Evolutionary conservation across 2,888 invertebrate species (phyloP).

Genomic region (Blastobasis adustella): DNA sequence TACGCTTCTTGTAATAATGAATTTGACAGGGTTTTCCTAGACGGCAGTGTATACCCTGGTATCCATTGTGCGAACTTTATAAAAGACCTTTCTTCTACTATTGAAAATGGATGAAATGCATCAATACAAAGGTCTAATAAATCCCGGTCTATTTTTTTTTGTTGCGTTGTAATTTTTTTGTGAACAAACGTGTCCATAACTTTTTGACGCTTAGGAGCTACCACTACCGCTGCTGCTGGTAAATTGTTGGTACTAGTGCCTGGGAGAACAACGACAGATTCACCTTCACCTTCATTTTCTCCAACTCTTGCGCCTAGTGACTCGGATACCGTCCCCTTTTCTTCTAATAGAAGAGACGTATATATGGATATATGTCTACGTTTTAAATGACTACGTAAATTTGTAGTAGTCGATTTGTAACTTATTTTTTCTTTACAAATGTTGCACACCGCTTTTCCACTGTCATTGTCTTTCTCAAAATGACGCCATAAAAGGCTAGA

Average conservation of each 20-base stretch:
- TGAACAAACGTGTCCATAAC: background rate
- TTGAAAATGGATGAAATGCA: constrained; percentile 7
- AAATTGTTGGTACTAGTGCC: background rate
- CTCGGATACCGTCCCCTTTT: background rate
- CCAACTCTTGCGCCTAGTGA: background rate
- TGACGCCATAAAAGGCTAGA: background rate
- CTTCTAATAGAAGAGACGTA: background rate
- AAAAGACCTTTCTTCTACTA: constrained; percentile 11
- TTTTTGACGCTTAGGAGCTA: too few species aligned
- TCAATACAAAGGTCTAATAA: too few species aligned
- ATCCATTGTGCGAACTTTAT: constrained; percentile 8
- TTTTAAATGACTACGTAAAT: background rate
- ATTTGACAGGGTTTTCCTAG: constrained; percentile 8
- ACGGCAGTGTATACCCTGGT: constrained; percentile 10
- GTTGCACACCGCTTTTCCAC: background rate
- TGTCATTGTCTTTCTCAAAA: background rate
- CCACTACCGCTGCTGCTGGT: too few species aligned
- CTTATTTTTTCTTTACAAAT: background rate
- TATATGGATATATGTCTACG: background rate
- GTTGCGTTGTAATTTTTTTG: background rate
- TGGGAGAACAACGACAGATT: background rate
- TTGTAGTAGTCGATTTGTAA: background rate
- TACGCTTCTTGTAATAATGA: background rate
- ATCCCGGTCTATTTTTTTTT: background rate
- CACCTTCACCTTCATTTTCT: background rate